phyloP scores from a whole-genome alignment of 2,888 invertebrate genomes.

The Netelia inedita region DNA sequence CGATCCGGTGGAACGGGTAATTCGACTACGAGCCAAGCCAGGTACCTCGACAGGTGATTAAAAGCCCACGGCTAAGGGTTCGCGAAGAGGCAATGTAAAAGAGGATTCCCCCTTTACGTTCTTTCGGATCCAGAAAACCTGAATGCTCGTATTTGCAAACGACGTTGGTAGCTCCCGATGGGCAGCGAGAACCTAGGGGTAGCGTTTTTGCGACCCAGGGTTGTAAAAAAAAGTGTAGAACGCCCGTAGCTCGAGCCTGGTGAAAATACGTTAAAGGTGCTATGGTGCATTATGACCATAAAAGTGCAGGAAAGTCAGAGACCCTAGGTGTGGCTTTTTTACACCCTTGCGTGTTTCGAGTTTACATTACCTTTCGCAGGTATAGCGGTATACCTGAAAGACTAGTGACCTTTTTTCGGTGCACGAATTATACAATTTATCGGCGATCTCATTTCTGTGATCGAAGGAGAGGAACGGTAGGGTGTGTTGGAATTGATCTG shows the following conservation, averaged over 20 bases:
- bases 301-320: conserved; percentile 44
- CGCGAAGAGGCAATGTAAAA: conserved; percentile 40
- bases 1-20: conserved; percentile 43
- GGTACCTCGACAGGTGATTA: conserved; percentile 60
- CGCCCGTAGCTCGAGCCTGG: conserved; percentile 16
- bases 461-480: no score
- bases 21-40: conserved; percentile 30
- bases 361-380: conserved; percentile 22
- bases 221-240: conserved; percentile 32
- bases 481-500: no score
- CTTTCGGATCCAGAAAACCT: conserved; percentile 46
- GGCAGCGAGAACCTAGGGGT: conserved; percentile 38
- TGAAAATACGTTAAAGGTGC: conserved; percentile 49
- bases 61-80: conserved; percentile 47
- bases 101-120: conserved; percentile 19
- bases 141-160: conserved; percentile 10
- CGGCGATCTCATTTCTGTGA: no score
- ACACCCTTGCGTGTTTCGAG: background rate
- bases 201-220: conserved; percentile 14
- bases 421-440: no score
- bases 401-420: background rate
- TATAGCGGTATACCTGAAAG: conserved; percentile 30
- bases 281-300: conserved; percentile 47
- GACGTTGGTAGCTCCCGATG: conserved; percentile 28
- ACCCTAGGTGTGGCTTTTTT: conserved; percentile 12